Conservation (phyloP, 2,113 vertebrate species). For the Glaucomys volans region DNA sequence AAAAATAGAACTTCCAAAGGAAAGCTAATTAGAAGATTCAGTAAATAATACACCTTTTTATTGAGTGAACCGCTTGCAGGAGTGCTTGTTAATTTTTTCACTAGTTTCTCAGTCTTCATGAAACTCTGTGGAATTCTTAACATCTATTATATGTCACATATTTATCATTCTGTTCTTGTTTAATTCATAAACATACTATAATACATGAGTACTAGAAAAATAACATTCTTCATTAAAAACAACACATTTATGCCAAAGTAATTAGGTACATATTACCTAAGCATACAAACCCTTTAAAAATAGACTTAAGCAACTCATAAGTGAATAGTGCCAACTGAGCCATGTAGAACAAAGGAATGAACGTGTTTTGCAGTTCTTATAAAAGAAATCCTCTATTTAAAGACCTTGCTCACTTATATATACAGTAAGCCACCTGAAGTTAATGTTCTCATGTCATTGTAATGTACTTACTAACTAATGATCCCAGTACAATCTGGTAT, state of each 20-base stretch:
- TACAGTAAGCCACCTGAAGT: not conserved
- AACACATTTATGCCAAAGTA: not conserved
- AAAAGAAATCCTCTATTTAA: constrained; percentile 30
- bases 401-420: not conserved
- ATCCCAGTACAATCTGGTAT: not conserved
- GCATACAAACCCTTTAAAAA: not conserved
- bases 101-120: not conserved
- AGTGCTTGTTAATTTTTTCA: not conserved
- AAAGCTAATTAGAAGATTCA: not conserved
- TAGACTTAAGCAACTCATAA: not conserved
- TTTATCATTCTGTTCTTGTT: not conserved
- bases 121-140: not conserved
- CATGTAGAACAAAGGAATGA: constrained; percentile 32
- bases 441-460: not conserved
- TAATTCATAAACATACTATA: not conserved
- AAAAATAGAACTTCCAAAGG: constrained; percentile 38
- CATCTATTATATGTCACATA: not conserved
- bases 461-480: not conserved
- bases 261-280: constrained; percentile 32
- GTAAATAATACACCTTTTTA: not conserved
- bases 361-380: not conserved
- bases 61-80: not conserved
- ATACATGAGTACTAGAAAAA: not conserved
- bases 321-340: not conserved
- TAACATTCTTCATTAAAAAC: not conserved